Conservation (phyloP, 1,140 invertebrate species). For the Archivesica marissinica region DNA sequence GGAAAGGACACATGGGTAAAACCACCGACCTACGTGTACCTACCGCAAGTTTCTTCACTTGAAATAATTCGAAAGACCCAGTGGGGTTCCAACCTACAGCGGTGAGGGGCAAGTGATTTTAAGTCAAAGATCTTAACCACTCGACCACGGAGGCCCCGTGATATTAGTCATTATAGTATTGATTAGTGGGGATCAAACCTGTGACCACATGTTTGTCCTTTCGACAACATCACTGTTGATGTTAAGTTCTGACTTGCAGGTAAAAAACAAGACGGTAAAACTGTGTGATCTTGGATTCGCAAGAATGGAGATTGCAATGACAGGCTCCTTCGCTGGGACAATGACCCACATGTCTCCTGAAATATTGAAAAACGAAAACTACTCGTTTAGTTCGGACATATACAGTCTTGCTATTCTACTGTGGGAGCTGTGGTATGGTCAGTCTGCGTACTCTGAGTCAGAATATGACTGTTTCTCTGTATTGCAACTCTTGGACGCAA, state of each 20-base stretch:
- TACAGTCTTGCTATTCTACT: conserved; percentile 57
- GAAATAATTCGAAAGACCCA: too few relatives aligned
- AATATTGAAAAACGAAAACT: conserved; percentile 17
- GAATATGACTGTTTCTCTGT: not conserved
- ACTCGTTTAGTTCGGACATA: conserved; percentile 40
- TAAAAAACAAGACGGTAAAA: conserved; percentile 33
- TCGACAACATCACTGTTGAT: too few relatives aligned
- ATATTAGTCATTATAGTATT: too few relatives aligned
- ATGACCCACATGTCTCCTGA: conserved; percentile 59
- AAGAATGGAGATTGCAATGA: conserved; percentile 5
- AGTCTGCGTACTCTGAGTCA: conserved; percentile 16
- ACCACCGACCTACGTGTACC: too few relatives aligned
- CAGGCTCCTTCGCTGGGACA: conserved; percentile 36
- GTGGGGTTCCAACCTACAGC: too few relatives aligned
- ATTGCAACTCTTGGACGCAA: not conserved
- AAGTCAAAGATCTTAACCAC: too few relatives aligned
- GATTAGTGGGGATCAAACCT: too few relatives aligned
- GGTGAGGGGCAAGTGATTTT: too few relatives aligned
- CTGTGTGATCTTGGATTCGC: conserved; percentile 59
- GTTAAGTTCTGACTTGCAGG: too few relatives aligned
- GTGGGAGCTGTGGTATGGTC: conserved; percentile 59
- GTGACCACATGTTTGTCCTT: too few relatives aligned
- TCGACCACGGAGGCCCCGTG: too few relatives aligned
- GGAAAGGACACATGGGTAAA: not conserved
- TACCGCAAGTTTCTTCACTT: too few relatives aligned